Evolutionary conservation across 2,113 vertebrate species (phyloP).

Genomic region (Pelusios castaneus): DNA sequence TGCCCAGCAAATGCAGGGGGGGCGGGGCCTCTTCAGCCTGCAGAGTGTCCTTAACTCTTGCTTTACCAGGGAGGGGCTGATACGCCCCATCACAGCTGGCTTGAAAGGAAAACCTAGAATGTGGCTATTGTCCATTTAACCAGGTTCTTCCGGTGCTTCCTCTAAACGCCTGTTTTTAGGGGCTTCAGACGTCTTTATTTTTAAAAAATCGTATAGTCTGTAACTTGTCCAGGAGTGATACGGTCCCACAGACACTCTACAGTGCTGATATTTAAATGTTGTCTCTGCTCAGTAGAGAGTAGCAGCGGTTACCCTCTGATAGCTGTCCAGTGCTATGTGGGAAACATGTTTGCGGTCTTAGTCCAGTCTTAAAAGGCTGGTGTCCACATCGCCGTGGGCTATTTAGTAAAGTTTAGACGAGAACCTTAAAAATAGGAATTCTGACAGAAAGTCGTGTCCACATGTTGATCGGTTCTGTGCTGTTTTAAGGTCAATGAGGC

Average conservation of each 20-base stretch:
- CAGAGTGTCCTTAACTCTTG: too few species aligned
- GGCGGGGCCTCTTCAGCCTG: too few species aligned
- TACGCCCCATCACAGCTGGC: too few species aligned
- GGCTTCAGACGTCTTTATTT: neutral
- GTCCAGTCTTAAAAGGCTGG: neutral
- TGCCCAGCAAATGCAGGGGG: too few species aligned
- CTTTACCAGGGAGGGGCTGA: too few species aligned
- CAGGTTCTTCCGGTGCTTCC: neutral
- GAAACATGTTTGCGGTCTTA: neutral
- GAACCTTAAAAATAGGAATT: neutral
- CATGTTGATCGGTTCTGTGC: neutral
- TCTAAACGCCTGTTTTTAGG: neutral
- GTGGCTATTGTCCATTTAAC: neutral
- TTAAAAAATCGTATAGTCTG: neutral
- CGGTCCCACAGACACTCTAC: neutral
- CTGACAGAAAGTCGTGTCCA: accelerated
- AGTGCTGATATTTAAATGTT: neutral
- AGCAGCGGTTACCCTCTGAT: neutral
- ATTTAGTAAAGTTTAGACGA: neutral
- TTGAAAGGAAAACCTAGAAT: neutral
- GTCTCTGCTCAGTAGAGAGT: neutral
- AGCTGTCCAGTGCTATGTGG: neutral
- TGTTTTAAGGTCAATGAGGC: slow-evolving; percentile 93
- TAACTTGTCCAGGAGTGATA: neutral
- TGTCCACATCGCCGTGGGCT: neutral